A percentile compares a stretch with the other conserved stretches of the same genome.
Conservation (phyloP, 2,113 vertebrate species). For the Petrocephalus zakoni region DNA sequence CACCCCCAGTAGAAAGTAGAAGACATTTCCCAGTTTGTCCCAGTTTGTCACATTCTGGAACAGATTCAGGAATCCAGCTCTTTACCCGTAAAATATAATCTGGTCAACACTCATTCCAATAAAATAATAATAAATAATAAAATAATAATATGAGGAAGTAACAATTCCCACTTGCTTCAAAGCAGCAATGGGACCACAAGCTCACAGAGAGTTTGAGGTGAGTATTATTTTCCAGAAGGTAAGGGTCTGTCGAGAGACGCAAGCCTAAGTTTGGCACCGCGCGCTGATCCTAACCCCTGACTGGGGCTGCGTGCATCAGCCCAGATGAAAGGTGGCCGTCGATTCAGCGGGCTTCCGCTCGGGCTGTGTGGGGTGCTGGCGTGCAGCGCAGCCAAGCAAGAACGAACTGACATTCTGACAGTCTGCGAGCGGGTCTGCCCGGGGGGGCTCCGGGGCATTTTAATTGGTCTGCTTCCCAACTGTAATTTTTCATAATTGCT, state of each 20-base stretch:
- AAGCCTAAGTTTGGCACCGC: neutral
- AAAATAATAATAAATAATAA: neutral
- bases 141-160: neutral
- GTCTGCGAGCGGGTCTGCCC: conserved; percentile 3
- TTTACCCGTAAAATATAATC: neutral
- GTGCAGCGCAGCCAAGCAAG: neutral
- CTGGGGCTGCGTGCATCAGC: neutral
- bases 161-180: neutral
- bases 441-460: conserved; percentile 19
- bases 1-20: neutral
- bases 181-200: neutral
- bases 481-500: conserved; percentile 36
- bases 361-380: neutral
- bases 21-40: neutral
- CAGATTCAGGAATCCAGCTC: neutral
- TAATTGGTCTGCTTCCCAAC: conserved; percentile 27
- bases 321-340: neutral
- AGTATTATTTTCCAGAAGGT: neutral
- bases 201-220: neutral
- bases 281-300: neutral
- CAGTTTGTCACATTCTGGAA: neutral
- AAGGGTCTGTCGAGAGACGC: neutral
- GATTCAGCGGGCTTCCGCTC: neutral
- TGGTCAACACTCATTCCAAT: neutral
- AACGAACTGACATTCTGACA: conserved; percentile 24